These are phyloP conservation scores for Pseudorhiza aurosa DNA, from an alignment of 30 jellyfish, hydroid and myxozoan genomes.

Conservation along the genomic window DNA sequence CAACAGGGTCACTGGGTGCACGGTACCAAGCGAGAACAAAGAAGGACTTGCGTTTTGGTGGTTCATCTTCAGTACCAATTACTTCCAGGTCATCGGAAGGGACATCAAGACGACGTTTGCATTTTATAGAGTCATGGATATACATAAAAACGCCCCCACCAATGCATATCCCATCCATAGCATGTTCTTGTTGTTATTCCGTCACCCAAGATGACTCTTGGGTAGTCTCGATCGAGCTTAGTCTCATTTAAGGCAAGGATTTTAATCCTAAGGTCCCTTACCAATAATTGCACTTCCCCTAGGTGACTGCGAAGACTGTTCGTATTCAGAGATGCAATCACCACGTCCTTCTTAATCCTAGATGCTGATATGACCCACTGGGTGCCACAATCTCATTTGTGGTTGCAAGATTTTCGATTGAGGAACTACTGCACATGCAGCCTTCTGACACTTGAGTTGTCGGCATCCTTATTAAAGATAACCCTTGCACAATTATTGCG, in stretches of 20 bases:
- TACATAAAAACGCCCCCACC: constrained; percentile 19
- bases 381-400: no score
- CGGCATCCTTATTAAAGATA: no score
- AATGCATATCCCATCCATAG: background rate
- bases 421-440: no score
- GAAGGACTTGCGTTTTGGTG: background rate
- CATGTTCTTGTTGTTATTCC: background rate
- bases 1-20: background rate
- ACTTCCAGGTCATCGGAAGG: background rate
- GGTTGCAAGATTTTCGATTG: no score
- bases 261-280: background rate
- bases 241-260: constrained; percentile 36
- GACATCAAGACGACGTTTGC: background rate
- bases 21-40: constrained; percentile 9
- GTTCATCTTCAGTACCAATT: background rate
- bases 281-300: background rate
- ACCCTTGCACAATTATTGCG: no score
- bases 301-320: constrained; percentile 12
- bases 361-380: no score
- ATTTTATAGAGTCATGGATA: background rate
- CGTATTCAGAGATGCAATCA: constrained; percentile 23
- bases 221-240: background rate
- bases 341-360: constrained; percentile 8
- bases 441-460: no score
- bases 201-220: no score